These are phyloP conservation scores for Eilema depressum DNA, from an alignment of 2,888 invertebrate species.

Conservation along the genomic window DNA sequence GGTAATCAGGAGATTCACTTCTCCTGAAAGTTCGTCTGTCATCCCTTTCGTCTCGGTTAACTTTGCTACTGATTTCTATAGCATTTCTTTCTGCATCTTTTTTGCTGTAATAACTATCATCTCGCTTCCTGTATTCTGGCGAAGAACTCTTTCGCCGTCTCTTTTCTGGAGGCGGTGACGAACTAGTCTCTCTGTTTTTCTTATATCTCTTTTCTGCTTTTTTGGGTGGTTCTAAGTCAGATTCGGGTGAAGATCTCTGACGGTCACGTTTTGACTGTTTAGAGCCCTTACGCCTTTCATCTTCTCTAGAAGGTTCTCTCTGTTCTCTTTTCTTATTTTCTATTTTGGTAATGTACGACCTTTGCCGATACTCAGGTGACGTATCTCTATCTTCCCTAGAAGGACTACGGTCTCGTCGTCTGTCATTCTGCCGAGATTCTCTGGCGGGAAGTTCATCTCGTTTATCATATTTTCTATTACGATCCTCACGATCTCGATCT, in stretches of 20 bases:
- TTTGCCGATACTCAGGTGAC: constrained; percentile 68
- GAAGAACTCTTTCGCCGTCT: constrained; percentile 70
- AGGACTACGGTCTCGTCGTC: constrained; percentile 67
- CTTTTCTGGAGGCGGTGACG: constrained; percentile 74
- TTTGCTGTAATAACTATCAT: constrained; percentile 49
- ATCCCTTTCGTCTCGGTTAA: constrained; percentile 52
- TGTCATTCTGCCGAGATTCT: constrained; percentile 58
- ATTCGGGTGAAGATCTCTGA: constrained; percentile 63
- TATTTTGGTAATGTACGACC: constrained; percentile 74
- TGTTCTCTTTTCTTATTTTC: constrained; percentile 67
- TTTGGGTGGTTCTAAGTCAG: constrained; percentile 62
- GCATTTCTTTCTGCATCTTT: constrained; percentile 49
- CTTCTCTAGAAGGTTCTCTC: constrained; percentile 63
- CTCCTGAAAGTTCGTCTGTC: constrained; percentile 57
- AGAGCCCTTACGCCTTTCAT: constrained; percentile 54
- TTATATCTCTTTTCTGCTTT: constrained; percentile 64
- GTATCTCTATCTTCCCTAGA: constrained; percentile 60
- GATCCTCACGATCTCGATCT: constrained; percentile 79
- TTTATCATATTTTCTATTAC: constrained; percentile 74
- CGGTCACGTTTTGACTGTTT: constrained; percentile 68
- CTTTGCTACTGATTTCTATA: constrained; percentile 55
- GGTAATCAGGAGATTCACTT: constrained; percentile 52
- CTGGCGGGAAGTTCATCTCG: constrained; percentile 57
- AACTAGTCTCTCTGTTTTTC: constrained; percentile 61
- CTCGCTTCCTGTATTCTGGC: constrained; percentile 54